Evolutionary conservation across 2,888 invertebrate genomes (phyloP).

Genomic region (Cheilosia scutellata): DNA sequence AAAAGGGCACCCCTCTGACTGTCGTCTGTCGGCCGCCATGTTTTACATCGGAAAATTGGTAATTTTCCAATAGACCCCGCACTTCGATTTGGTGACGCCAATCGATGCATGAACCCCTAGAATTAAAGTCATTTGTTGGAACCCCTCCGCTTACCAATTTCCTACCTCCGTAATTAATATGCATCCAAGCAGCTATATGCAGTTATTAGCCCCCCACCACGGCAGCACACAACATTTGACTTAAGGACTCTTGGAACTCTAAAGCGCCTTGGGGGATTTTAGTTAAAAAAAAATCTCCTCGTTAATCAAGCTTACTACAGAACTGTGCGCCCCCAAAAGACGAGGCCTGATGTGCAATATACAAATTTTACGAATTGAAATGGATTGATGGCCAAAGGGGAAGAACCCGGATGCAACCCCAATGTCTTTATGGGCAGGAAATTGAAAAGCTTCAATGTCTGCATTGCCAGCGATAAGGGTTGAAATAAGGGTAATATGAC

Average conservation of each 20-base stretch:
- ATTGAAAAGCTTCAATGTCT: slow-evolving; percentile 69
- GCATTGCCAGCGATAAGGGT: slow-evolving; percentile 59
- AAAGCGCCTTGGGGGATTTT: slow-evolving; percentile 59
- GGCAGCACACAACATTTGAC: not conserved
- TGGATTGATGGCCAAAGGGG: slow-evolving; percentile 47
- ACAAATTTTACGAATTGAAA: slow-evolving; percentile 64
- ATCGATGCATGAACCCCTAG: slow-evolving; percentile 48
- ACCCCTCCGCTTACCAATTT: slow-evolving; percentile 1
- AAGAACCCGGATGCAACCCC: slow-evolving; percentile 67
- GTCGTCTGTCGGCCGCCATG: slow-evolving; percentile 8
- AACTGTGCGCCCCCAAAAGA: not conserved
- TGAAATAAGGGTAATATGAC: slow-evolving; percentile 60
- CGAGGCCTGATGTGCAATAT: slow-evolving; percentile 40
- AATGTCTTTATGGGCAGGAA: slow-evolving; percentile 62
- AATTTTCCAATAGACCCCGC: slow-evolving; percentile 45
- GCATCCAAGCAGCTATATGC: slow-evolving; percentile 45
- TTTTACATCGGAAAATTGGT: slow-evolving; percentile 59
- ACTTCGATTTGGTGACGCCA: slow-evolving; percentile 49
- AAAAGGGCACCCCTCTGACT: slow-evolving; percentile 13
- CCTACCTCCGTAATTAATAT: slow-evolving; percentile 49
- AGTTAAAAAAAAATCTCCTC: slow-evolving; percentile 44
- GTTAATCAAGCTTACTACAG: slow-evolving; percentile 64
- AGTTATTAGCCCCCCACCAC: slow-evolving; percentile 47
- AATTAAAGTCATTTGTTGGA: slow-evolving; percentile 42
- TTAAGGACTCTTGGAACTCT: slow-evolving; percentile 38